phyloP scores from a whole-genome alignment of 2,888 invertebrate genomes.

The Odontocolon sp. region DNA sequence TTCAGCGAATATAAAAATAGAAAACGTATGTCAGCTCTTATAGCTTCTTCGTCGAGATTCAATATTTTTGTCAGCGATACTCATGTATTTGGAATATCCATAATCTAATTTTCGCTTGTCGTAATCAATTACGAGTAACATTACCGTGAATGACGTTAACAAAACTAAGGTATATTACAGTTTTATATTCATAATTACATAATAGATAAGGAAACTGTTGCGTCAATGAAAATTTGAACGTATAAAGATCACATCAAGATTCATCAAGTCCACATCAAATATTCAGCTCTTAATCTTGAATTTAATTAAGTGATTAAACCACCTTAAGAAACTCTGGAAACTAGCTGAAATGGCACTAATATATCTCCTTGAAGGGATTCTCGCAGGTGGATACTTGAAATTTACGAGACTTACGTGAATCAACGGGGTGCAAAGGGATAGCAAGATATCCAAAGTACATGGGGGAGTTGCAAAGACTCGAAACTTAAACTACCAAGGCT shows the following conservation, averaged over 20 bases:
- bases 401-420: conserved; percentile 44
- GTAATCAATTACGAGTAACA: too few relatives aligned
- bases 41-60: background rate
- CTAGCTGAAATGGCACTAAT: conserved; percentile 8
- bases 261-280: too few relatives aligned
- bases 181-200: too few relatives aligned
- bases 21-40: background rate
- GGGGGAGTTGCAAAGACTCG: background rate
- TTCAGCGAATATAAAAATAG: conserved; percentile 6
- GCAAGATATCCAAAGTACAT: background rate
- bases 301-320: too few relatives aligned
- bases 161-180: too few relatives aligned
- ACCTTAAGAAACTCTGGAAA: conserved; percentile 31
- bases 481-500: background rate
- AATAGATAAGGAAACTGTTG: too few relatives aligned
- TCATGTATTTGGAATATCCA: conserved; percentile 28
- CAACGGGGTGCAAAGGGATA: conserved; percentile 15
- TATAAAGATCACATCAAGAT: too few relatives aligned
- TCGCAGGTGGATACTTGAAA: conserved; percentile 24
- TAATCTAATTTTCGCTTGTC: background rate
- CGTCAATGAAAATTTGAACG: too few relatives aligned
- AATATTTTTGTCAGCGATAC: conserved; percentile 7
- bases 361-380: conserved; percentile 16
- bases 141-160: too few relatives aligned
- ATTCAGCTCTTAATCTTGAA: too few relatives aligned